These are phyloP conservation scores for Rugalucina vietnamica DNA, from an alignment of 2,888 invertebrate species.

Conservation along the genomic window DNA sequence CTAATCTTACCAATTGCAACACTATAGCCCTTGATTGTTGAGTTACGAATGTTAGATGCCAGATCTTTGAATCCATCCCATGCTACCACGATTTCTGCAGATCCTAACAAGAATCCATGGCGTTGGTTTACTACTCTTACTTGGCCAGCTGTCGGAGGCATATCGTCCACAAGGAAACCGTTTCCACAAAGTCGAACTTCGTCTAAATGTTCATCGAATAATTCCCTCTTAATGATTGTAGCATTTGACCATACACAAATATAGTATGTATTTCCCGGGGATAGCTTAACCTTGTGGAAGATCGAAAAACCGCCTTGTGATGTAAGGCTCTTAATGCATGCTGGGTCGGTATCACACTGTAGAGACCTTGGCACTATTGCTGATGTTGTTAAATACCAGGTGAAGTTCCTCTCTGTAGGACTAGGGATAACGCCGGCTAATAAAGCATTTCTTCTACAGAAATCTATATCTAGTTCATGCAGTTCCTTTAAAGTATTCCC, in stretches of 20 bases:
- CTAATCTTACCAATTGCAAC: neutral
- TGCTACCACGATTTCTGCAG: neutral
- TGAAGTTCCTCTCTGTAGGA: neutral
- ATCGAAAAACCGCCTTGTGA: neutral
- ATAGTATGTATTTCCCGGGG: neutral
- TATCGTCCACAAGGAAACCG: neutral
- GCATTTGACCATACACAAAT: neutral
- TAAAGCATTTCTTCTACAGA: neutral
- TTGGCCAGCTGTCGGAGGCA: neutral
- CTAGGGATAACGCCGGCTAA: neutral
- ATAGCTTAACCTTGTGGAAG: neutral
- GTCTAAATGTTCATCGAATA: neutral
- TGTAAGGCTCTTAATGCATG: neutral
- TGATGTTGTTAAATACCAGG: neutral
- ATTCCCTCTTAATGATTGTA: neutral
- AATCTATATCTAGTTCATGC: neutral
- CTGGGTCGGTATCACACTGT: neutral
- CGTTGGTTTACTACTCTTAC: neutral
- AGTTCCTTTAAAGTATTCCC: neutral
- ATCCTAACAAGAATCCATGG: neutral
- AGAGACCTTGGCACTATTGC: neutral
- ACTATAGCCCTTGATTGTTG: neutral
- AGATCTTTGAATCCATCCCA: neutral
- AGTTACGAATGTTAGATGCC: neutral
- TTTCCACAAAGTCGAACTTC: neutral